Percentiles rank a stretch among this genome's conserved stretches.
Evolutionary conservation across 2,113 vertebrate species (phyloP).

Genomic region (chimpanzee (Pan troglodytes)): NHGRI_mPanTro3-v2.1_pri NC_086015.1:56985501-56986000

Average conservation of each 20-base stretch:
- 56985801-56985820: not conserved
- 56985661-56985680: not conserved
- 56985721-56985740: not conserved
- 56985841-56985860: not conserved
- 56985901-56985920: not conserved
- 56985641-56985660: not conserved
- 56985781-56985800: not conserved
- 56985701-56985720: slow-evolving; percentile 7
- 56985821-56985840: not conserved
- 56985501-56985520: not conserved
- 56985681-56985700: not conserved
- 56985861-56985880: not conserved
- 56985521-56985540: not conserved
- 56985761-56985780: not conserved
- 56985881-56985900: not conserved
- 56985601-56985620: not conserved
- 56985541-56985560: not conserved
- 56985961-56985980: not conserved
- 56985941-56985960: not conserved
- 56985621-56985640: not conserved
- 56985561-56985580: not conserved
- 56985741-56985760: slow-evolving; percentile 1
- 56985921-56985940: not conserved
- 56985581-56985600: not conserved
- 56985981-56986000: slow-evolving; percentile 5